A percentile compares a stretch with the other conserved stretches of the same genome.
These are phyloP conservation scores for Talpa occidentalis DNA, from an alignment of 2,113 vertebrate genomes.

Conservation along the genomic window DNA sequence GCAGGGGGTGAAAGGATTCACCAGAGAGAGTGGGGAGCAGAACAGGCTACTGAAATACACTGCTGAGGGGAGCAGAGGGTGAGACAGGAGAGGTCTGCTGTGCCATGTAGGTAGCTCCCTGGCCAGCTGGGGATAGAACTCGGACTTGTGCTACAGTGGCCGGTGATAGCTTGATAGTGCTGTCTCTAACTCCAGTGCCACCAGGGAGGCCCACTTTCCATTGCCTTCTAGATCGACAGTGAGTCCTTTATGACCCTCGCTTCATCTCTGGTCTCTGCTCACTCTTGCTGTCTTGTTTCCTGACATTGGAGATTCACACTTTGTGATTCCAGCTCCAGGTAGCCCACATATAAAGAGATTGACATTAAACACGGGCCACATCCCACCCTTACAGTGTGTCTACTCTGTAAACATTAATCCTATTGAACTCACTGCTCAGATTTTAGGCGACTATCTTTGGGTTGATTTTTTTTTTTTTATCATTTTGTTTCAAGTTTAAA, in stretches of 20 bases:
- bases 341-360: neutral
- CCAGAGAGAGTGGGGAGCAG: too few relatives aligned
- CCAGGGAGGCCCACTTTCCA: too few relatives aligned
- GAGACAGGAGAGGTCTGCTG: too few relatives aligned
- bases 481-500: conserved; percentile 21
- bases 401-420: neutral
- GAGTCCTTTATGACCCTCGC: neutral
- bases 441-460: neutral
- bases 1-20: too few relatives aligned
- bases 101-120: too few relatives aligned
- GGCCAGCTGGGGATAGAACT: too few relatives aligned
- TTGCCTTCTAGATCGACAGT: accelerated
- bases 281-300: neutral
- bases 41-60: too few relatives aligned
- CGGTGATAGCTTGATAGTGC: too few relatives aligned
- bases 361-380: neutral
- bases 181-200: too few relatives aligned
- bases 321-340: neutral
- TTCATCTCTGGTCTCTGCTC: neutral
- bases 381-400: neutral
- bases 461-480: neutral
- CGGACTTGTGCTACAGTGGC: too few relatives aligned
- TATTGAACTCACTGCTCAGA: neutral
- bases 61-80: too few relatives aligned
- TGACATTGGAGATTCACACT: neutral